A percentile compares a stretch with the other conserved stretches of the same genome.
These are phyloP conservation scores for Clarias batrachus DNA, from an alignment of 2,113 vertebrate genomes.

Conservation along the genomic window DNA sequence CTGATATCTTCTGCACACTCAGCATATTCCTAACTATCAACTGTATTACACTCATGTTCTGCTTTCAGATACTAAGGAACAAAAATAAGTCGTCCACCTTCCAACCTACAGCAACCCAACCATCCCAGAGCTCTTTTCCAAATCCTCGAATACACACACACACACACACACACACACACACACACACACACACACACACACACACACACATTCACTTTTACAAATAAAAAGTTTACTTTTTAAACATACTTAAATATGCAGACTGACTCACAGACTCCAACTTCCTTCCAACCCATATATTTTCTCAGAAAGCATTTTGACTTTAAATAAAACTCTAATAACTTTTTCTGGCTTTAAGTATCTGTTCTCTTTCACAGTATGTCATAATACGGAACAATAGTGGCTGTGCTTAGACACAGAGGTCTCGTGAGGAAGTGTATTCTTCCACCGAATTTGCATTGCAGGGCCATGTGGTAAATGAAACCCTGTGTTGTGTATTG, in stretches of 20 bases:
- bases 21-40: slow-evolving; percentile 18
- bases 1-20: slow-evolving; percentile 6
- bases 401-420: not conserved
- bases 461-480: slow-evolving; percentile 47
- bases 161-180: not conserved
- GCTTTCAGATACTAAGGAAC: not conserved
- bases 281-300: not conserved
- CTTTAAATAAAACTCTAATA: not conserved
- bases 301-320: not conserved
- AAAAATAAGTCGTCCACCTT: not conserved
- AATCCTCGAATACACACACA: not conserved
- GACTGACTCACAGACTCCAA: not conserved
- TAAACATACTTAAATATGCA: not conserved
- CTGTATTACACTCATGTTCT: slow-evolving; percentile 3
- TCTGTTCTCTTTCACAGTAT: not conserved
- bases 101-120: no score
- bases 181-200: no score
- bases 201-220: not conserved
- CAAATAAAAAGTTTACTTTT: not conserved
- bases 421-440: slow-evolving; percentile 4
- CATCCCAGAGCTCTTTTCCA: not conserved
- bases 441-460: slow-evolving; percentile 39
- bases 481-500: slow-evolving; percentile 29
- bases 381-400: not conserved
- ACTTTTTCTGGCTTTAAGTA: not conserved